Evolutionary conservation across 2,888 invertebrate species (phyloP), one percentile per base, ranked within the genome.

Genomic region (Apamea anceps): DNA sequence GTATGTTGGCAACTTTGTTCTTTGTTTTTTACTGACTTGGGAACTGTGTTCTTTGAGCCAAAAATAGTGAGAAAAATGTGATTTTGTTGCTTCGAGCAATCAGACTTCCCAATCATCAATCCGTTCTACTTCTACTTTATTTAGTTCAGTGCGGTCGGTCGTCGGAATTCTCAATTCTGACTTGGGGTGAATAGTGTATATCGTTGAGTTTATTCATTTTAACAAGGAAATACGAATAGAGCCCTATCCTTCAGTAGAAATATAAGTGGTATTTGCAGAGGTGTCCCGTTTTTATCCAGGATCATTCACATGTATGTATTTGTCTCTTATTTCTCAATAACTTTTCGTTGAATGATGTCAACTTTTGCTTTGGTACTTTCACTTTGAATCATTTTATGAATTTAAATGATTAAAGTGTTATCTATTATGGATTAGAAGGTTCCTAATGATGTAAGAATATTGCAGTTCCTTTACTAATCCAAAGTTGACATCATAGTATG

Each of bases 351-450:
- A 91, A 92, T 94, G 93, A 93, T 94, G 94, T 94, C 93, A 94
- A 94, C 92, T 92, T 93, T 93, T 92, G 84, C 85, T 87, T 80
- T 82, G 85, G 87, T 91, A 93, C 93, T 93, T 93, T 93, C 93
- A 93, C 93, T 93, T 93, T 87, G 87, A 79, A 90, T 86, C 75
- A 82, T 82, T 89, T 75, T 79, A 77, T 63, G 72, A 79, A 86
- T 82, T 67, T 66, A 62, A 74, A 81, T 70, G 13, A 80, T n/a
- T 85, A 63, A 0, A 63, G 13, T 75, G 45, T 72, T 87, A 71
- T 74, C 37, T 73, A n/a, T 48, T 51, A 77, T 0, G 57, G 66
- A 71, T 57, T 62, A 70, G 5, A 54, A 76, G 67, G n/a, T 72
- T 76, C 60, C 0, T 65, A 76, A 18, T 84, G 51, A 80, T 85